These are phyloP conservation scores for Oenanthe oenanthe DNA, from an alignment of 2,113 vertebrate species.

Conservation along the genomic window DNA sequence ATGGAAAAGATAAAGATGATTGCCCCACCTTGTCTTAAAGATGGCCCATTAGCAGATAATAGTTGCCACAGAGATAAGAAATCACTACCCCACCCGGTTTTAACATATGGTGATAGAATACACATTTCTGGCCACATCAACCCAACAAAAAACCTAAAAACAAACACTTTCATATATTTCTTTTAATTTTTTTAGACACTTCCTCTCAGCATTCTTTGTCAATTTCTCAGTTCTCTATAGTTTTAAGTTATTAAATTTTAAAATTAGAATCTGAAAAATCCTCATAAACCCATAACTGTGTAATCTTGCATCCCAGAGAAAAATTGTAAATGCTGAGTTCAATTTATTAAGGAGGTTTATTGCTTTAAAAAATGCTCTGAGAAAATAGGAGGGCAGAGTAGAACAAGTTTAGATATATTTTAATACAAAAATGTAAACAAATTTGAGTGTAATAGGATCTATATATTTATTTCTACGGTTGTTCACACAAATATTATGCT, in stretches of 20 bases:
- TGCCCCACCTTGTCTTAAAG: no score
- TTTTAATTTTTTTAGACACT: not conserved
- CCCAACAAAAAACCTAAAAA: no score
- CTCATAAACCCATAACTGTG: not conserved
- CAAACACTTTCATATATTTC: not conserved
- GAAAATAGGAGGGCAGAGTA: not conserved
- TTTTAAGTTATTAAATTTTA: slow-evolving; percentile 15
- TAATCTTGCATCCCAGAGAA: not conserved
- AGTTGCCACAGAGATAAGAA: no score
- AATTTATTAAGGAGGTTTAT: not conserved
- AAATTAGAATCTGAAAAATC: slow-evolving; percentile 4
- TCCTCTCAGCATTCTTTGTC: not conserved
- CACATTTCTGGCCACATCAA: no score
- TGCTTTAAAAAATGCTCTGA: not conserved
- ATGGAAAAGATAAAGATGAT: no score
- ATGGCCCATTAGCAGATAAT: no score
- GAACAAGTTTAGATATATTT: not conserved
- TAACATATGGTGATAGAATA: no score
- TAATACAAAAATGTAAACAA: not conserved
- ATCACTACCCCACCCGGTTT: no score
- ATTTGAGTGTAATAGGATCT: not conserved
- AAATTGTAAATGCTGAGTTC: not conserved
- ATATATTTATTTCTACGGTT: not conserved
- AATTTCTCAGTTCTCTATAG: not conserved
- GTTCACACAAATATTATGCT: not conserved